A percentile compares a stretch with the other conserved stretches of the same genome.
Conservation (phyloP, 2,113 vertebrate species). For the Charina bottae region DNA sequence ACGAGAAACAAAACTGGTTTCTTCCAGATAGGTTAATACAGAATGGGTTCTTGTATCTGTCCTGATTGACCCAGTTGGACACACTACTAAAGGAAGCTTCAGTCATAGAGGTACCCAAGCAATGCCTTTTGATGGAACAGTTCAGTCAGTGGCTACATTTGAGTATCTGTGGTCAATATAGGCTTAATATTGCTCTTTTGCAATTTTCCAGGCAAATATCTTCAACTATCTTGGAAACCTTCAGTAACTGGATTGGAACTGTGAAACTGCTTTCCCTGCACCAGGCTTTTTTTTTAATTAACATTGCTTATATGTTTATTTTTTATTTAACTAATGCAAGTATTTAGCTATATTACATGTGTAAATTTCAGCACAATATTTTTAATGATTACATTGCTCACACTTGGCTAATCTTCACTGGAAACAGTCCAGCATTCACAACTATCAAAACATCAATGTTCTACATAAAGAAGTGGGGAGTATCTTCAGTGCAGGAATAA, state of each 20-base stretch:
- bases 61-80: background rate
- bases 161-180: background rate
- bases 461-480: background rate
- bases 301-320: background rate
- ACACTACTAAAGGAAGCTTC: background rate
- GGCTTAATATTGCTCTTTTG: background rate
- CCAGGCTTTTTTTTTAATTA: too few species aligned
- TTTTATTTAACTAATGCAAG: background rate
- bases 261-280: background rate
- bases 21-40: background rate
- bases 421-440: background rate
- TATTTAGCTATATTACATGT: background rate
- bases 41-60: background rate
- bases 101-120: background rate
- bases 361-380: background rate
- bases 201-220: constrained; percentile 12
- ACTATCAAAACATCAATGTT: background rate
- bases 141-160: background rate
- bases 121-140: background rate
- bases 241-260: background rate
- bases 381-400: background rate
- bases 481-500: background rate
- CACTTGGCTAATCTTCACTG: background rate
- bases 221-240: background rate
- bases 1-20: background rate